Evolutionary conservation across 2,113 vertebrate genomes (phyloP).

Genomic region (Aleadryas rufinucha): DNA sequence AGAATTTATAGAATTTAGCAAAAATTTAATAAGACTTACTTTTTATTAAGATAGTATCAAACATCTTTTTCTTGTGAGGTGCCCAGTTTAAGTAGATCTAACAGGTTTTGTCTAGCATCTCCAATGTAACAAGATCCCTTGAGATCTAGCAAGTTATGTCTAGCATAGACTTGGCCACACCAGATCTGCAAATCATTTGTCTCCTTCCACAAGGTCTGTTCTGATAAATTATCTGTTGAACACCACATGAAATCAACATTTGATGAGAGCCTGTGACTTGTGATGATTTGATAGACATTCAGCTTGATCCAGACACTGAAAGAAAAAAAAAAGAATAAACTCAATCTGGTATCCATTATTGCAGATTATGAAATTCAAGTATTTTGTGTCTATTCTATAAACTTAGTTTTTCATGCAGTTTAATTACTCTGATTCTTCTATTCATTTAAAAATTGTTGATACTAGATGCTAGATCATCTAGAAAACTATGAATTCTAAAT

Average conservation of each 20-base stretch:
- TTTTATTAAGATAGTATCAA: neutral
- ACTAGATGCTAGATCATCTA: neutral
- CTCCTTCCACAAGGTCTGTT: neutral
- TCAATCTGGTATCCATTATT: neutral
- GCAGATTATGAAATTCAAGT: neutral
- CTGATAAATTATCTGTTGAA: neutral
- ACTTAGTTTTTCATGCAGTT: neutral
- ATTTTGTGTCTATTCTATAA: neutral
- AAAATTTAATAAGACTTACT: neutral
- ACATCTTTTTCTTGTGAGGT: neutral
- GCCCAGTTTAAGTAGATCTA: neutral
- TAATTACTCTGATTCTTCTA: conserved; percentile 3
- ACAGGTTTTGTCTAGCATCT: neutral
- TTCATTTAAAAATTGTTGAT: neutral
- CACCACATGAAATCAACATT: neutral
- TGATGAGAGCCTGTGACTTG: neutral
- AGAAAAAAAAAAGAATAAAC: neutral
- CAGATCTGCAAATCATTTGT: neutral
- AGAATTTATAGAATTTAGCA: neutral
- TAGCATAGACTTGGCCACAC: neutral
- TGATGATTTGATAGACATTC: neutral
- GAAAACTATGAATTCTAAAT: neutral
- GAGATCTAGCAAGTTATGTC: neutral
- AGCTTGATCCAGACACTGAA: neutral
- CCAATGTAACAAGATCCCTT: neutral